Evolutionary conservation across 1,140 invertebrate species (phyloP), one percentile per base, ranked within the genome.

Genomic region (Formica exsecta): DNA sequence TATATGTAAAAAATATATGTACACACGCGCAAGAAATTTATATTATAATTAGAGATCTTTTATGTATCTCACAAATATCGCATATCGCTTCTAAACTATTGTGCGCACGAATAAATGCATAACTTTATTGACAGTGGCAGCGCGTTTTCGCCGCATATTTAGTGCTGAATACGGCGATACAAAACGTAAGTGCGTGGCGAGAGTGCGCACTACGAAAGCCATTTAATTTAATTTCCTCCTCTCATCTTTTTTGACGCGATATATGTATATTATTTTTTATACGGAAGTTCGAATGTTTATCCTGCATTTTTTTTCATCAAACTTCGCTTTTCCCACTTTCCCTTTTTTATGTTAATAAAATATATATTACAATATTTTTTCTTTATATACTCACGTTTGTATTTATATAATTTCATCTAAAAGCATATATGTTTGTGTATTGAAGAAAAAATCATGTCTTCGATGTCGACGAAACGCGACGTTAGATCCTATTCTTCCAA

Each of bases 31-130:
- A 51, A 11, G 11, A 41, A 84, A 80, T 79, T 74, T 93, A 91
- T 93, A 93, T 90, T 4, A 93, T 92, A 93, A 89, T 92, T 91
- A 68, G 91, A 92, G 86, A 91, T 92, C 61, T 87, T 91, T 88
- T 48, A 11, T n/a, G 54, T 19, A n/a, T 48, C 16, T 29, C 13
- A 19, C 48, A 51, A 61, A 61, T 44, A 41, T 73, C 51, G 54
- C 66, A 83, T 83, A 66, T 83, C 25, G 79, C 68, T 83, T 32
- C 3, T 36, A 68, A 80, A 54, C 25, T 68, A 68, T 25, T 13
- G 9, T 68, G 19, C 29, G 48, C 62, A 7, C n/a, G 54, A 59
- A 61, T 54, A 38, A 81, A 29, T 16, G 57, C 62, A 66, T 51
- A 68, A 54, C 38, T 54, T 2, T 57, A 36, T 57, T 73, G 57